phyloP scores from a whole-genome alignment of 2,797 vertebrate genomes.

The Xyrichtys novacula region DNA sequence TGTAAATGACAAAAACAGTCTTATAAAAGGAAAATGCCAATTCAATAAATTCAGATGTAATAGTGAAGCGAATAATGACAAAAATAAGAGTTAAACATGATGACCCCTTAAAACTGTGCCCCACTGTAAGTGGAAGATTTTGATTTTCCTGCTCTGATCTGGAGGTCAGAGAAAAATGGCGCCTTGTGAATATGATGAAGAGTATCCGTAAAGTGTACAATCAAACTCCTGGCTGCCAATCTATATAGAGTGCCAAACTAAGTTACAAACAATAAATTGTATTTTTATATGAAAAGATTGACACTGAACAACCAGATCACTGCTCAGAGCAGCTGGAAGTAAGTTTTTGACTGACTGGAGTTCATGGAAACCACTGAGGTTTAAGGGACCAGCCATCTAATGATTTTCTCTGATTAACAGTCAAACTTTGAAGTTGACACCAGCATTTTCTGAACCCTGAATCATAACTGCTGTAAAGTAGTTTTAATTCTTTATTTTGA shows the following conservation, averaged over 20 bases:
- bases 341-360: conserved; percentile 7
- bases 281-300: conserved; percentile 29
- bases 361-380: conserved; percentile 1
- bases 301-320: conserved; percentile 4
- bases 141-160: neutral
- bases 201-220: neutral
- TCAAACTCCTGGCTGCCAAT: neutral
- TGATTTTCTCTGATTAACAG: neutral
- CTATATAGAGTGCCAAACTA: conserved; percentile 34
- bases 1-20: too few relatives aligned
- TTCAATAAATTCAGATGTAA: too few relatives aligned
- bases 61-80: too few relatives aligned
- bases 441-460: conserved; percentile 6
- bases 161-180: neutral
- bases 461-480: neutral
- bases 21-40: too few relatives aligned
- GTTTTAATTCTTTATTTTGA: neutral
- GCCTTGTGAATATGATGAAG: neutral
- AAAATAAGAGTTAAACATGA: too few relatives aligned
- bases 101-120: too few relatives aligned
- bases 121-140: neutral
- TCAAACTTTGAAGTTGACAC: conserved; percentile 14
- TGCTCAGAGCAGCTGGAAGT: conserved; percentile 11
- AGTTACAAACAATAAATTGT: neutral
- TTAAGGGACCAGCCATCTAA: conserved; percentile 1